Evolutionary conservation across 2,888 invertebrate species (phyloP).

Genomic region (Drosophila phalerata): DNA sequence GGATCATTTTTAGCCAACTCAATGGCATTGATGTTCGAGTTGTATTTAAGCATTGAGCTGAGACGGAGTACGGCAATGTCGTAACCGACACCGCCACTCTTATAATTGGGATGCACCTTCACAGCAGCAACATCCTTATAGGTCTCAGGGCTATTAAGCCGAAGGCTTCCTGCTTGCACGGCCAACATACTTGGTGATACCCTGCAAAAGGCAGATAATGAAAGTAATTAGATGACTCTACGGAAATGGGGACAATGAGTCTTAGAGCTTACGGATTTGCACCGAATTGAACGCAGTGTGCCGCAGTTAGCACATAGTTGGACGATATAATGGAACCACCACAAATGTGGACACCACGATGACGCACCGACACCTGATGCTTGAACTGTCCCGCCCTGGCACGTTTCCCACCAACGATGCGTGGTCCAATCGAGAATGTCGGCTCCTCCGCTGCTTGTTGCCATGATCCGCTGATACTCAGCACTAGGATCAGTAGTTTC

Average conservation of each 20-base stretch:
- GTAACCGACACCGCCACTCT: conserved; percentile 40
- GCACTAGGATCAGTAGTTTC: conserved; percentile 34
- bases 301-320: conserved; percentile 80
- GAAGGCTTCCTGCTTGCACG: conserved; percentile 74
- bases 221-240: not conserved
- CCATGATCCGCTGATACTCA: conserved; percentile 3
- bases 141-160: conserved; percentile 58
- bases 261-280: conserved; percentile 54
- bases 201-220: conserved; percentile 40
- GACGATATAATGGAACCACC: conserved; percentile 81
- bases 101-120: conserved; percentile 70
- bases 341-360: conserved; percentile 67
- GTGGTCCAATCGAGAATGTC: conserved; percentile 24
- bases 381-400: conserved; percentile 83
- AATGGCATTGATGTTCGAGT: conserved; percentile 62
- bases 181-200: conserved; percentile 50
- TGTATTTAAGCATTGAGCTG: conserved; percentile 39
- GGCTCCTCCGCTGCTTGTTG: conserved; percentile 8
- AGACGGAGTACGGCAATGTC: conserved; percentile 82
- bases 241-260: too few relatives aligned
- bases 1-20: conserved; percentile 65
- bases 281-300: conserved; percentile 80
- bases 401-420: conserved; percentile 82
- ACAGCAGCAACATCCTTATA: conserved; percentile 60
- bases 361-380: conserved; percentile 83